These are phyloP conservation scores for Sebastes umbrosus DNA, from an alignment of 2,797 vertebrate genomes.

Conservation along the genomic window DNA sequence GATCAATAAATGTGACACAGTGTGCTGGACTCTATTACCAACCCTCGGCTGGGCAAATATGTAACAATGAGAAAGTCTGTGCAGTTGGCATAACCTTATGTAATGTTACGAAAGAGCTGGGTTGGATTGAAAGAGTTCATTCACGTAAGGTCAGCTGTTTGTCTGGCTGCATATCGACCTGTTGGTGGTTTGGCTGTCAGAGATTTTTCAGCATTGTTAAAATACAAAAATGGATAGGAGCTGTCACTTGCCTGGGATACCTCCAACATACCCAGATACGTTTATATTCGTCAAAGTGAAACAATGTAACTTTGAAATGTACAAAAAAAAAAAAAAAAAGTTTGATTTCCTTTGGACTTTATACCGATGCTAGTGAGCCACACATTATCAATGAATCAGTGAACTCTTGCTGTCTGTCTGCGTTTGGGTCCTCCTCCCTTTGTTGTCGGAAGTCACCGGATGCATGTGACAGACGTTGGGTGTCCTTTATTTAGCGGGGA, in stretches of 20 bases:
- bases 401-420: no score
- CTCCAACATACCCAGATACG: neutral
- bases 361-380: no score
- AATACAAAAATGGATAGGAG: neutral
- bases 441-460: no score
- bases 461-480: no score
- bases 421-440: no score
- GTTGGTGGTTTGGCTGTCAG: neutral
- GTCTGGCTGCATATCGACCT: conserved; percentile 29
- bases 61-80: conserved; percentile 62
- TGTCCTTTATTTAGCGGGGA: no score
- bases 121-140: conserved; percentile 28
- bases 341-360: no score
- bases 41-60: conserved; percentile 52
- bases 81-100: conserved; percentile 71
- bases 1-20: conserved; percentile 54
- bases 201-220: neutral
- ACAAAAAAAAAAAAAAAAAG: neutral
- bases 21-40: conserved; percentile 62
- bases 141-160: neutral
- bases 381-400: no score
- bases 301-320: neutral
- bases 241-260: neutral
- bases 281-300: neutral
- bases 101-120: conserved; percentile 67